Evolutionary conservation across 2,888 invertebrate species (phyloP).

Genomic region (Helleia helle): DNA sequence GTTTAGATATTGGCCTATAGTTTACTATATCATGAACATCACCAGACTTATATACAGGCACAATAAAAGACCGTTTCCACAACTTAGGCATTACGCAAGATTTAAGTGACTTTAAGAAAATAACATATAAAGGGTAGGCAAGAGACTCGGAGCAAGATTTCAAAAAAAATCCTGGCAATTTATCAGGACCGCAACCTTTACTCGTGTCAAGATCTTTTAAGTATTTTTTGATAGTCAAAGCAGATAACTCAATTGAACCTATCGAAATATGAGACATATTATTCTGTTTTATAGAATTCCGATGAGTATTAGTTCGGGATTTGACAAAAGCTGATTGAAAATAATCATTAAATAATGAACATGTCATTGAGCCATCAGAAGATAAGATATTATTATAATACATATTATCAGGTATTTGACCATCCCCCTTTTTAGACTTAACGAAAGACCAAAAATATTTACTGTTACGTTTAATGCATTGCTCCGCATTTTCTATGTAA

Average conservation of each 20-base stretch:
- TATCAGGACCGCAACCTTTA: slow-evolving; percentile 13
- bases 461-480: background rate
- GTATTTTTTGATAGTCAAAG: background rate
- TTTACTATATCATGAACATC: slow-evolving; percentile 8
- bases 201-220: slow-evolving; percentile 6
- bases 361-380: background rate
- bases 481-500: slow-evolving; percentile 1
- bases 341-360: slow-evolving; percentile 5
- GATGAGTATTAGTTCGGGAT: too few relatives aligned
- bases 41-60: slow-evolving; percentile 12
- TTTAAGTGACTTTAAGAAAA: slow-evolving; percentile 10
- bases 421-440: slow-evolving; percentile 1
- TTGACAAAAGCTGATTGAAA: slow-evolving; percentile 7
- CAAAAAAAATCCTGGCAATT: slow-evolving; percentile 11
- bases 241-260: too few relatives aligned
- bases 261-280: too few relatives aligned
- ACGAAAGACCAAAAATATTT: slow-evolving; percentile 10
- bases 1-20: slow-evolving; percentile 14
- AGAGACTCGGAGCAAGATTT: slow-evolving; percentile 11
- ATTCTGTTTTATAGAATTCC: too few relatives aligned
- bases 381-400: background rate
- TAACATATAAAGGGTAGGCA: slow-evolving; percentile 10
- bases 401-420: slow-evolving; percentile 1
- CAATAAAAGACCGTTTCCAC: slow-evolving; percentile 13
- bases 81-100: slow-evolving; percentile 9